Evolutionary conservation across 2,888 invertebrate genomes (phyloP).

Genomic region (Drosophila demipolita): DNA sequence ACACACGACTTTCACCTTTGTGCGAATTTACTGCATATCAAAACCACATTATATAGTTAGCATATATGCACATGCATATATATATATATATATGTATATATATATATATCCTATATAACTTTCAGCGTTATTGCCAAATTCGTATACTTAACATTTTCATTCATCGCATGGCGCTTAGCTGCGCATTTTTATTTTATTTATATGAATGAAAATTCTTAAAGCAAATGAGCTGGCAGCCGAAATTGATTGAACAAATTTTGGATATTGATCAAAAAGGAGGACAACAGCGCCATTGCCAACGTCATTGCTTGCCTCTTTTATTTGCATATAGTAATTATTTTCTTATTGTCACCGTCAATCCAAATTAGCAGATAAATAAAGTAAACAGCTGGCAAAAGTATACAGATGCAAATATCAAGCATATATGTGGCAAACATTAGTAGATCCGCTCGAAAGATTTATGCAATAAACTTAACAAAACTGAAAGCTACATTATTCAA

Average conservation of each 20-base stretch:
- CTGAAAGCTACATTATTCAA: conserved; percentile 6
- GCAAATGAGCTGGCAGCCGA: conserved; percentile 41
- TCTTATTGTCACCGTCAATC: conserved; percentile 7
- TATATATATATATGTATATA: conserved; percentile 7
- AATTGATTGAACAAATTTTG: conserved; percentile 72
- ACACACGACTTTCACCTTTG: conserved; percentile 52
- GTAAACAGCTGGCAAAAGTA: conserved; percentile 27
- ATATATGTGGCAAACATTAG: conserved; percentile 9
- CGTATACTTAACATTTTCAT: conserved; percentile 45
- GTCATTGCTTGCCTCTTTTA: conserved; percentile 32
- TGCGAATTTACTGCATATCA: conserved; percentile 43
- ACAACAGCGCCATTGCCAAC: conserved; percentile 37
- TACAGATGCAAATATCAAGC: conserved; percentile 5
- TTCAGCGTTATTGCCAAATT: conserved; percentile 39
- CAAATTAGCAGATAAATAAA: conserved; percentile 28
- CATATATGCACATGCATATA: conserved; percentile 6
- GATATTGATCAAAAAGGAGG: conserved; percentile 64
- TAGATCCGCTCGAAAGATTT: conserved; percentile 16
- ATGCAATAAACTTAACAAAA: conserved; percentile 19
- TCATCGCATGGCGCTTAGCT: conserved; percentile 41
- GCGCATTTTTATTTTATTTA: conserved; percentile 57
- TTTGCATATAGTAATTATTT: conserved; percentile 18
- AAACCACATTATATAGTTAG: conserved; percentile 18
- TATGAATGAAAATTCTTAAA: conserved; percentile 65
- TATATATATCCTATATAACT: conserved; percentile 19